Percentiles rank a stretch among this genome's conserved stretches.
phyloP scores from a whole-genome alignment of 2,113 vertebrate species.

The Vicugna pacos region DNA sequence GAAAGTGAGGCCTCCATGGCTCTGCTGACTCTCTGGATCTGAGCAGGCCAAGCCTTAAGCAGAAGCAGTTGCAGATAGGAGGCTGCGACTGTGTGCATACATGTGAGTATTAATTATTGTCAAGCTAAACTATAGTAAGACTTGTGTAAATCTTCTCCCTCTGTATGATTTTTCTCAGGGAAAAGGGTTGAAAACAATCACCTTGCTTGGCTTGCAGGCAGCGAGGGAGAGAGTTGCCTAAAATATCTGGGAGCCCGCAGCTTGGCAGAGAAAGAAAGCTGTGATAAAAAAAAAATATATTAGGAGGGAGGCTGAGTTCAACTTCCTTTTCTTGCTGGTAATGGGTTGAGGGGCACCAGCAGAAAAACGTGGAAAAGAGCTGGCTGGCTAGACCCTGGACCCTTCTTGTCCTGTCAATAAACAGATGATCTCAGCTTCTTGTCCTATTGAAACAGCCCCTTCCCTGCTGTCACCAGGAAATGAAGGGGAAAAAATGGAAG shows the following conservation, averaged over 20 bases:
- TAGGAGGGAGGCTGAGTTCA: background rate
- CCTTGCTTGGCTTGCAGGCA: background rate
- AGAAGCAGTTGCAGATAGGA: background rate
- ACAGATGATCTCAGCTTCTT: constrained; percentile 18
- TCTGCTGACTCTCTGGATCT: background rate
- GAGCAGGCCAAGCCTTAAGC: background rate
- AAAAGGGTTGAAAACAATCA: background rate
- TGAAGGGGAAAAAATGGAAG: background rate
- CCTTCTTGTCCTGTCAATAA: background rate
- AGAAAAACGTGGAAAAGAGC: background rate
- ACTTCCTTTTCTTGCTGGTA: background rate
- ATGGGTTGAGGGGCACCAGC: background rate
- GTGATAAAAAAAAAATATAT: background rate
- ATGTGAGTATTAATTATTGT: background rate
- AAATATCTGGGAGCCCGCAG: background rate
- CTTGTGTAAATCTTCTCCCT: background rate
- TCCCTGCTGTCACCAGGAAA: constrained; percentile 12
- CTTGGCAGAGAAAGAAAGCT: constrained; percentile 2
- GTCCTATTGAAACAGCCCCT: background rate
- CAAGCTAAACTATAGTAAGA: background rate
- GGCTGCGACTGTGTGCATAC: too few species aligned
- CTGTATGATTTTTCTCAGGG: background rate
- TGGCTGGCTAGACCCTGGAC: background rate
- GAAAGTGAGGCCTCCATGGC: background rate
- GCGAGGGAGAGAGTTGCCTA: background rate